Conservation (phyloP, 2,113 vertebrate species). For the Salvelinus namaycush region DNA sequence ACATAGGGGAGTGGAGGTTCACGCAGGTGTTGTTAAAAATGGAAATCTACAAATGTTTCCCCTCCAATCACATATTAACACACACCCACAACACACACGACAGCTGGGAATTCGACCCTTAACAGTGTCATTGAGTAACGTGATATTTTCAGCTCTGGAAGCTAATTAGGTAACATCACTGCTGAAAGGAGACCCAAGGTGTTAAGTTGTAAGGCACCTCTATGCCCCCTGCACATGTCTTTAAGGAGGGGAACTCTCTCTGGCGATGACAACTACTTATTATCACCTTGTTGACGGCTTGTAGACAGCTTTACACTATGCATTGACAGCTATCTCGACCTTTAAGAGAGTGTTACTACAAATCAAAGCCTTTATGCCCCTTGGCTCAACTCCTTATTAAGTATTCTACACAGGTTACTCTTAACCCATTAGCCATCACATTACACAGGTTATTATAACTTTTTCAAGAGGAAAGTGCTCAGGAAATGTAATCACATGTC, state of each 20-base stretch:
- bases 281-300: background rate
- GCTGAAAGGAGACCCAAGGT: background rate
- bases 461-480: too few relatives aligned
- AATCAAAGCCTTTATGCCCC: background rate
- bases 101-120: background rate
- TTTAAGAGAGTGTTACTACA: background rate
- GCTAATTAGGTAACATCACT: background rate
- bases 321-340: background rate
- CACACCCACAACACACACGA: background rate
- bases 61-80: too few relatives aligned
- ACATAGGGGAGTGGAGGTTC: too few relatives aligned
- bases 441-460: too few relatives aligned
- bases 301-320: background rate
- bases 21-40: background rate
- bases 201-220: constrained; percentile 1
- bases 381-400: background rate
- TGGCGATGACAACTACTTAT: background rate
- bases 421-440: too few relatives aligned
- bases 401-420: too few relatives aligned
- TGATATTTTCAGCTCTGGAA: too few relatives aligned
- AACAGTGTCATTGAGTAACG: background rate
- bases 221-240: background rate
- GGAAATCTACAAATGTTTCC: too few relatives aligned
- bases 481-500: background rate
- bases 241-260: background rate